Evolutionary conservation across 2,113 vertebrate species (phyloP), one percentile per base, ranked within the genome.

Genomic region (Cettia cetti): DNA sequence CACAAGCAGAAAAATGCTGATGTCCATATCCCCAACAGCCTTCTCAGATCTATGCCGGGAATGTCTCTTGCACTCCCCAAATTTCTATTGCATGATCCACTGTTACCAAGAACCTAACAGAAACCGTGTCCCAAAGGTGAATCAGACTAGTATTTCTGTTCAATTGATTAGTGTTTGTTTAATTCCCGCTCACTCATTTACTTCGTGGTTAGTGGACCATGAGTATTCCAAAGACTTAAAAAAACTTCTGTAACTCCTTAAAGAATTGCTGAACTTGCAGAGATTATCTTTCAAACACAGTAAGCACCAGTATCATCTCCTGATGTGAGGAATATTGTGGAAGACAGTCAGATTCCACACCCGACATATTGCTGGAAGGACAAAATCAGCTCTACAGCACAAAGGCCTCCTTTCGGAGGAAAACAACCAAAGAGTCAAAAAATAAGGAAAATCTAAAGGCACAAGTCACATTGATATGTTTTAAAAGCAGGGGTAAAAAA

Each of bases 341-440:
- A 94, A 86, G 57, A 74, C 24, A 86, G 53, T 8, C 54, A 85
- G 40, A 90, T 82, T 59, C 30, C 74, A 69, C 37, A 82, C n/a
- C 68, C n/a, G 20, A 68, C 93, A 95, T 64, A 86, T 20, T 69
- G 50, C 92, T 86, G 76, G 75, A 94, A 94, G 94, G 85, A 95
- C 40, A 85, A 60, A 71, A 89, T 95, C 89, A 93, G 85, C 90
- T 88, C 52, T 44, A 47, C 1, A 90, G 63, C 56, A 86, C 35
- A 95, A 89, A 81, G 40, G 76, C 47, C 66, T 80, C 78, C 44
- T 37, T 82, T 65, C 39, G 52, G 86, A 96, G 83, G 50, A 45
- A 82, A 90, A 85, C 63, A 53, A 56, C 10, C 7, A 26, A 13
- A 49, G 26, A 75, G 49, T 39, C 57, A 75, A 94, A 94, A 93